These are phyloP conservation scores for Hyaena hyaena DNA, from an alignment of 2,113 vertebrate species.

Conservation along the genomic window DNA sequence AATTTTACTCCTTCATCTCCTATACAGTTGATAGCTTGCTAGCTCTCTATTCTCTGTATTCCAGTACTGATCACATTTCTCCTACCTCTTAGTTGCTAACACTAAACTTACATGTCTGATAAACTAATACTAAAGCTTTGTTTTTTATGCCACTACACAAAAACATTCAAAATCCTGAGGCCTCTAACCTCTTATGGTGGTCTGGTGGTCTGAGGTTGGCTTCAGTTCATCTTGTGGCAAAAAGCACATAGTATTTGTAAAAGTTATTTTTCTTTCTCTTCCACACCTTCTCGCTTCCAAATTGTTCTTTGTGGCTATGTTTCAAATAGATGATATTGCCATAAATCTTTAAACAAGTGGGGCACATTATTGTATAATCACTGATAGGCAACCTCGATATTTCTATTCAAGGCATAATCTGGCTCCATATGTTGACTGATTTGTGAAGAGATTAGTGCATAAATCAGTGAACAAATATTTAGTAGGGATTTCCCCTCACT, in stretches of 20 bases:
- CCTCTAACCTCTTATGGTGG: neutral
- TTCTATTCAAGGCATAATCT: neutral
- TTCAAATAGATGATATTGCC: neutral
- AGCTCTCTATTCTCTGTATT: neutral
- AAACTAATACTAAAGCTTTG: neutral
- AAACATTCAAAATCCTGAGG: neutral
- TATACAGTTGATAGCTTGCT: neutral
- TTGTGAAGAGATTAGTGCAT: neutral
- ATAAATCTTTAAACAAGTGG: conserved; percentile 34
- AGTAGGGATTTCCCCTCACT: neutral
- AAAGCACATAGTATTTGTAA: neutral
- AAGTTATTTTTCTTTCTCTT: neutral
- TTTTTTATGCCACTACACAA: neutral
- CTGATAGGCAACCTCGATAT: neutral
- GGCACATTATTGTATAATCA: neutral
- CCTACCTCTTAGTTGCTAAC: neutral
- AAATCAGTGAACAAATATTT: neutral
- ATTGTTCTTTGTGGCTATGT: neutral
- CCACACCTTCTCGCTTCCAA: accelerated
- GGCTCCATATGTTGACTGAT: neutral
- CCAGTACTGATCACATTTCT: neutral
- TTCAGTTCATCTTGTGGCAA: neutral
- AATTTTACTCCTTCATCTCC: neutral
- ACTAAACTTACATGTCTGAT: neutral
- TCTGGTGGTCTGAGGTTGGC: neutral